phyloP scores from a whole-genome alignment of 1,140 invertebrate species.

The Penaeus japonicus region DNA sequence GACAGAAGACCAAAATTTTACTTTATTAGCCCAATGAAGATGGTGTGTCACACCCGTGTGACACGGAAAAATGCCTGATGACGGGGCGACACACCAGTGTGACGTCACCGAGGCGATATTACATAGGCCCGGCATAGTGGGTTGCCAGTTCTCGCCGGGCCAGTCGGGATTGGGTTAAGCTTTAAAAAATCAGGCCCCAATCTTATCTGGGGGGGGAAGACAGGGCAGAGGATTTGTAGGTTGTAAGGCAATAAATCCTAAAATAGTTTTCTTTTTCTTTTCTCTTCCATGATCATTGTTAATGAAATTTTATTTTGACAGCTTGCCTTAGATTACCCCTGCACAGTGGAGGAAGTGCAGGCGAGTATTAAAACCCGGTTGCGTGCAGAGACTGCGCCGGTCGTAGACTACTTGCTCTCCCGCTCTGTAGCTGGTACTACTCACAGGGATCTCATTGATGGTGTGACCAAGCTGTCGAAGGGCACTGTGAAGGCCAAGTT shows the following conservation, averaged over 20 bases:
- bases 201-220: too few relatives aligned
- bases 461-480: slow-evolving; percentile 73
- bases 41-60: too few relatives aligned
- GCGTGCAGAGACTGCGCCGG: slow-evolving; percentile 68
- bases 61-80: too few relatives aligned
- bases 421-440: slow-evolving; percentile 75
- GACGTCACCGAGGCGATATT: too few relatives aligned
- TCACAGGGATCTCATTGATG: slow-evolving; percentile 73
- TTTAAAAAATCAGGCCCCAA: too few relatives aligned
- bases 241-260: neutral
- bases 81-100: too few relatives aligned
- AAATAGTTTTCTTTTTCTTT: neutral
- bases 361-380: slow-evolving; percentile 69
- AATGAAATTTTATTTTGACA: slow-evolving; percentile 61
- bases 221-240: too few relatives aligned
- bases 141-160: too few relatives aligned
- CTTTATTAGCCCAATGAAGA: too few relatives aligned
- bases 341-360: slow-evolving; percentile 69
- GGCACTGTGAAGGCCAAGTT: slow-evolving; percentile 73
- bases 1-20: too few relatives aligned
- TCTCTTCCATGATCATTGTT: neutral
- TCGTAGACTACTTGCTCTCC: slow-evolving; percentile 76
- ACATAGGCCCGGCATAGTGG: too few relatives aligned
- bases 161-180: too few relatives aligned
- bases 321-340: slow-evolving; percentile 70